A percentile compares a stretch with the other conserved stretches of the same genome.
Conservation (phyloP, 2,113 vertebrate genomes). For the Dipodomys spectabilis region DNA sequence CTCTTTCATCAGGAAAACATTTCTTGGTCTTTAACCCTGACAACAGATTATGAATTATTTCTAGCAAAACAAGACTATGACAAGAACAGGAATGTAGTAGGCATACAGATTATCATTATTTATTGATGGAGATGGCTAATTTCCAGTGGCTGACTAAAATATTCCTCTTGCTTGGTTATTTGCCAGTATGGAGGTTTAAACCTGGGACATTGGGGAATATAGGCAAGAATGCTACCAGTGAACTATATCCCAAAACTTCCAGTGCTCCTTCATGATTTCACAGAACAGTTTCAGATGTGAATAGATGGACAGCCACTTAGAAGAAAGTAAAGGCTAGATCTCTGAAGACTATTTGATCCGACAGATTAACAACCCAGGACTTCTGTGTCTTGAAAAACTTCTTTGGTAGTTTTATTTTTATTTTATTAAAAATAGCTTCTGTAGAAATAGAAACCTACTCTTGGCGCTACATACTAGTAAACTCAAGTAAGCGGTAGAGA, state of each 20-base stretch:
- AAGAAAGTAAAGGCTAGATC: neutral
- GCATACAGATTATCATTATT: neutral
- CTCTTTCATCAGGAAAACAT: neutral
- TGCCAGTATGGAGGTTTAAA: no score
- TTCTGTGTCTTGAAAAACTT: neutral
- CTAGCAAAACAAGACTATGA: neutral
- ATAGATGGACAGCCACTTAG: neutral
- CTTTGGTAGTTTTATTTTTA: neutral
- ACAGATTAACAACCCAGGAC: neutral
- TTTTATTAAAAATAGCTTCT: constrained; percentile 3
- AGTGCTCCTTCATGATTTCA: no score
- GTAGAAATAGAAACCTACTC: neutral
- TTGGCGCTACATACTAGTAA: neutral
- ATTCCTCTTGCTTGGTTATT: neutral
- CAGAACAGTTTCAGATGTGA: no score
- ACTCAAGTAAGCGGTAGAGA: neutral
- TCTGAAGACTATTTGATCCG: neutral
- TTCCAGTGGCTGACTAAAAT: neutral
- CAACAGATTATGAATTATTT: neutral
- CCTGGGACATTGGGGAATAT: no score
- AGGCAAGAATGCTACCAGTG: no score
- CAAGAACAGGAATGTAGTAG: neutral
- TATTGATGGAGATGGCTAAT: neutral
- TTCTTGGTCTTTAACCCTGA: neutral
- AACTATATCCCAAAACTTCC: no score